Base-by-base conservation (phyloP, 2,888 invertebrate genomes). In the Himalopsyche kuldschensis region DNA sequence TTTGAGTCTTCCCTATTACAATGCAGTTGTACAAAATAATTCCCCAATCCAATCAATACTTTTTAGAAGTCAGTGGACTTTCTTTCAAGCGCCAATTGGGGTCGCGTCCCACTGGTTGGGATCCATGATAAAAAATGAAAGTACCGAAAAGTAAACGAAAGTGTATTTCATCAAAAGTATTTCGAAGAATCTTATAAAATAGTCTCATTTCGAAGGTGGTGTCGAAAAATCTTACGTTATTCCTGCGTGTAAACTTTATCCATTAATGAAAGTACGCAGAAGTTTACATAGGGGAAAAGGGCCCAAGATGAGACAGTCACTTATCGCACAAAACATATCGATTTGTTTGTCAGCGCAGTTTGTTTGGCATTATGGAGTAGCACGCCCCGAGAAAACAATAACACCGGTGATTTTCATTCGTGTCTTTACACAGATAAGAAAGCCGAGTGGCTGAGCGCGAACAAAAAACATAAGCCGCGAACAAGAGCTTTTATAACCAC, bases 241-340 rank as follows among this genome's bases (percentile, higher is more conserved):
- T 30, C 69, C 69, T 69, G 69, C 24, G 69, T 27, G 69, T 69
- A 69, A 69, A 83, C 84, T 85, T 84, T 75, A 75, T 75, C 85
- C 85, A 85, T 85, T 84, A 85, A 85, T 85, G 84, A 82, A 85
- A 84, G 80, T 81, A 63, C 48, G 79, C 46, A 55, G 47, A 78
- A 79, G 82, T 82, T 82, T 46, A 48, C 46, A 32, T 69, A 27
- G 69, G 69, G 69, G 69, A 30, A n/a, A n/a, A 24, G 32, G 78
- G 35, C n/a, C 63, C 63, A 35, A 35, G 32, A 47, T 55, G 47
- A 55, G 82, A 79, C 55, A 82, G 76, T 82, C 78, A 79, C 75
- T 82, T 79, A 75, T 75, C 75, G 47, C 80, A n/a, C 79, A 76
- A 75, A 46, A 69, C 75, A 47, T 75, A 82, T 82, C 82, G 82